Conservation (phyloP, 2,113 vertebrate genomes). For the Nipponia nippon region DNA sequence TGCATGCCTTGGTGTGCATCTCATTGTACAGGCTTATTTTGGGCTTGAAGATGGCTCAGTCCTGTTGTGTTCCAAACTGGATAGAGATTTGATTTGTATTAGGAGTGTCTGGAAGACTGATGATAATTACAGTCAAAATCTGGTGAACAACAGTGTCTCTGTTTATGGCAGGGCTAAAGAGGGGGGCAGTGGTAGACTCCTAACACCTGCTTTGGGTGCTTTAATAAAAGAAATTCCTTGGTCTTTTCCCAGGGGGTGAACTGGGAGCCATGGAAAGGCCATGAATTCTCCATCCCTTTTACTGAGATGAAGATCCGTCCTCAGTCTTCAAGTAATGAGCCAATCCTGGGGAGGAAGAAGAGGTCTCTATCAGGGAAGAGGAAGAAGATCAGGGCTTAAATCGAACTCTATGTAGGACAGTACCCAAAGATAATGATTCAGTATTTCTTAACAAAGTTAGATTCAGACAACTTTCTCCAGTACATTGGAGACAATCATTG, state of each 20-base stretch:
- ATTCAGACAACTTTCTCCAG: not conserved
- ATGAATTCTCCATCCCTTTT: constrained; percentile 85
- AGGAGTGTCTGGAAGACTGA: not conserved
- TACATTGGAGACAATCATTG: not conserved
- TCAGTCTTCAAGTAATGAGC: constrained; percentile 46
- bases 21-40: not conserved
- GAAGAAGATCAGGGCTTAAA: not conserved
- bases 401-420: not conserved
- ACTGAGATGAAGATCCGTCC: constrained; percentile 86
- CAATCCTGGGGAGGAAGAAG: constrained; percentile 65
- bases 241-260: constrained; percentile 79
- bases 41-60: not conserved
- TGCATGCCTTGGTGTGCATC: not conserved
- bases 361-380: constrained; percentile 58
- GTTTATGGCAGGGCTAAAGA: not conserved
- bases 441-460: not conserved
- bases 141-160: not conserved
- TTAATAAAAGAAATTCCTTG: not conserved
- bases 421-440: not conserved
- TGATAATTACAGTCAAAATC: not conserved
- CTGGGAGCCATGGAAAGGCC: constrained; percentile 91
- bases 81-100: not conserved
- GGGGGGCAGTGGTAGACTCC: not conserved
- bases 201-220: not conserved
- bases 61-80: not conserved